Conservation (phyloP, 2,888 invertebrate species). For the Orthosia incerta region DNA sequence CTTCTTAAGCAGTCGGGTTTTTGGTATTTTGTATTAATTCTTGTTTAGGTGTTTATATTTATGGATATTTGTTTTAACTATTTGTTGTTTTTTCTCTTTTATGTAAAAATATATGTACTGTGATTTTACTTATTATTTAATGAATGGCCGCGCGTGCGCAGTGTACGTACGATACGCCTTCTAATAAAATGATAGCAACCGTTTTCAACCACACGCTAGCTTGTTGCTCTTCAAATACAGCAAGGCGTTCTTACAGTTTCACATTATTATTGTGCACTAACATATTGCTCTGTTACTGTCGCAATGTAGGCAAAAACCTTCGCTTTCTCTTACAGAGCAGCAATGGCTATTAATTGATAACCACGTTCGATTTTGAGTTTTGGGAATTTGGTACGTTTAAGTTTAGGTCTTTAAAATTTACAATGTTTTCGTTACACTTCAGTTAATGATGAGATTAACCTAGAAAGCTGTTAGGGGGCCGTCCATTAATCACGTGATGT, state of each 20-base stretch:
- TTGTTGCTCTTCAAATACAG: constrained; percentile 31
- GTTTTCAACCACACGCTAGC: neutral
- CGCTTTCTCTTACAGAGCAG: neutral
- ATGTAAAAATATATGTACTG: too few relatives aligned
- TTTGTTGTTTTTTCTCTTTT: neutral
- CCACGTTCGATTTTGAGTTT: neutral
- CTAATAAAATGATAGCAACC: constrained; percentile 22
- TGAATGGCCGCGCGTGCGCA: neutral
- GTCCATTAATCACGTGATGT: too few relatives aligned
- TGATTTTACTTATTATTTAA: too few relatives aligned
- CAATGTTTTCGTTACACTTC: neutral
- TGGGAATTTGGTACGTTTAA: neutral
- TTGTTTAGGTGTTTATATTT: neutral
- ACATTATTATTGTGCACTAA: neutral
- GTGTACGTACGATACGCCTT: constrained; percentile 36
- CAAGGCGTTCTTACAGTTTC: constrained; percentile 28
- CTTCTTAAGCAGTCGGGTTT: too few relatives aligned
- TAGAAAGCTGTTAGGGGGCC: too few relatives aligned
- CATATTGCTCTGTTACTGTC: neutral
- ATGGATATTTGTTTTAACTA: neutral
- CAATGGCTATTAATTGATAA: neutral
- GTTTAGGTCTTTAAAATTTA: neutral
- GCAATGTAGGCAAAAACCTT: neutral
- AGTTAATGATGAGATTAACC: neutral
- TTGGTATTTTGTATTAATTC: too few relatives aligned